phyloP scores from a whole-genome alignment of 2,113 vertebrate genomes.

The Noctilio leporinus region DNA sequence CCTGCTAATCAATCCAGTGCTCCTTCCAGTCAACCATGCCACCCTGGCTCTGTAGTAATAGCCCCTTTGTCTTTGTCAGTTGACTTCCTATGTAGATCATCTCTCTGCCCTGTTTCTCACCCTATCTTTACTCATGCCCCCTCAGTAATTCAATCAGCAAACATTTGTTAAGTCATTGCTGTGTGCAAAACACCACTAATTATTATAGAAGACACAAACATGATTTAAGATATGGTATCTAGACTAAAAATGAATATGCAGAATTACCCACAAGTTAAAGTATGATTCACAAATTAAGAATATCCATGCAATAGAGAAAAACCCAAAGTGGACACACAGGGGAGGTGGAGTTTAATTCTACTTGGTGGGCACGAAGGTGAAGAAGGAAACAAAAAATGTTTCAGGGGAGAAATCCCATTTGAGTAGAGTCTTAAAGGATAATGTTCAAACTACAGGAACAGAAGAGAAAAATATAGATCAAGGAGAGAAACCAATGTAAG shows the following conservation, averaged over 20 bases:
- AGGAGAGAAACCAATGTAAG: background rate
- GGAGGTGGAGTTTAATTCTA: background rate
- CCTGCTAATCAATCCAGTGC: background rate
- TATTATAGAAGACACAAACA: background rate
- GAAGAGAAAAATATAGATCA: background rate
- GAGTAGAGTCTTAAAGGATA: conserved; percentile 23
- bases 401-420: background rate
- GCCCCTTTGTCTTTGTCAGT: background rate
- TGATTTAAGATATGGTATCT: background rate
- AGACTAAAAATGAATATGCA: background rate
- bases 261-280: background rate
- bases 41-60: background rate
- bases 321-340: background rate
- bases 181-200: background rate
- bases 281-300: background rate
- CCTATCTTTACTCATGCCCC: background rate
- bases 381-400: conserved; percentile 1
- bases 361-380: background rate
- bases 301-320: background rate
- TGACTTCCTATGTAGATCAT: background rate
- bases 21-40: background rate
- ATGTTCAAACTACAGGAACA: background rate
- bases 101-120: background rate
- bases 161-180: background rate
- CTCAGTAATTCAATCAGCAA: conserved; percentile 2